Evolutionary conservation across 2,888 invertebrate species (phyloP), one percentile per base, ranked within the genome.

Genomic region (Oxystoma pomonae): DNA sequence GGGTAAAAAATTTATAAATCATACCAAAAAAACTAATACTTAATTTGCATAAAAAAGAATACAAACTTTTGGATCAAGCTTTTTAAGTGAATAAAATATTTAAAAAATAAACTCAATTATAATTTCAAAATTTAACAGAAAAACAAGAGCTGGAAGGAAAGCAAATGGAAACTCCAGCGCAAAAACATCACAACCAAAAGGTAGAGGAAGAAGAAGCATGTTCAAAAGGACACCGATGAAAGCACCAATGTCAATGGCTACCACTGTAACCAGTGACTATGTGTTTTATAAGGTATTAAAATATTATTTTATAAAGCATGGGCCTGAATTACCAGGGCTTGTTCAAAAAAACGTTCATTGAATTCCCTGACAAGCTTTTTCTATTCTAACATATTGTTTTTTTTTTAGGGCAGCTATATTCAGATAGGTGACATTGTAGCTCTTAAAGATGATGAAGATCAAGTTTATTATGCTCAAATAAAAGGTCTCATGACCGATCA

Each of bases 391-490:
- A n/a, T n/a, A 9, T 53, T n/a, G 5, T 53, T 53, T 9, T 53
- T 64, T 58, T 75, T 79, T 52, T 76, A 88, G 85, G 90, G 90
- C 1, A 86, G 83, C 64, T 95, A 94, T 78, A 89, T 90, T 80
- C 94, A 95, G 85, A 84, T 91, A 16, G 96, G 96, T 0, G 96
- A 97, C 76, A 90, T 97, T 70, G 94, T 96, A 0, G 93, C 94
- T 0, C 83, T 96, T 78, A 83, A 87, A 62, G 94, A 94, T 75
- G 80, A 85, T 50, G 88, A 89, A 1, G 89, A 90, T 59, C 88
- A 87, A 66, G 85, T 88, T 20, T 97, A 89, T 81, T 97, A 94
- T 75, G 96, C 94, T 3, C 96, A 96, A 82, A 88, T 96, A 61
- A 85, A 92, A 60, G 96, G 95, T 0, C 86, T 97, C 60, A 82